phyloP scores from a whole-genome alignment of 2,888 invertebrate genomes.

The Amaurobius ferox region DNA sequence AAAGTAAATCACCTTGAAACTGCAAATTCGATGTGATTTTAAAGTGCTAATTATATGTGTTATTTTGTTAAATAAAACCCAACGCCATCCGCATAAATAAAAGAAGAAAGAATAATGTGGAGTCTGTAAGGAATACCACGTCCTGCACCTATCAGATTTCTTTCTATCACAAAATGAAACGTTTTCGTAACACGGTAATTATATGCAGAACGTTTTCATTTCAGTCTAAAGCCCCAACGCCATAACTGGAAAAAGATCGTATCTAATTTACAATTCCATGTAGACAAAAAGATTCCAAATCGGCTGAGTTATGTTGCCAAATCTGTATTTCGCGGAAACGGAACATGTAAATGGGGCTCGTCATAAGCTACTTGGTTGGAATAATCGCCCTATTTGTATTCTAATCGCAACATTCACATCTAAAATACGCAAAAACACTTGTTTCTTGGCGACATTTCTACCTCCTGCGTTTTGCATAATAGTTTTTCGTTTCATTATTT shows the following conservation, averaged over 20 bases:
- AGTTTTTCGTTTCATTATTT: background rate
- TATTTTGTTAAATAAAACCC: too few relatives aligned
- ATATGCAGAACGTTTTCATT: background rate
- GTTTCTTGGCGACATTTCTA: constrained; percentile 42
- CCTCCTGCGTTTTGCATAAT: constrained; percentile 40
- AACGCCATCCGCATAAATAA: too few relatives aligned
- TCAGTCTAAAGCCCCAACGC: background rate
- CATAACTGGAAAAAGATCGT: background rate
- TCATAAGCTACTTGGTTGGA: background rate
- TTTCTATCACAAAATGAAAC: too few relatives aligned
- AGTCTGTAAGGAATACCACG: too few relatives aligned
- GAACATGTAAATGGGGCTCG: constrained; percentile 1
- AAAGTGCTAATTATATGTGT: too few relatives aligned
- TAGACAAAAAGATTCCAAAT: background rate
- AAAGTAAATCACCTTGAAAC: too few relatives aligned
- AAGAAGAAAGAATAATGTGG: too few relatives aligned
- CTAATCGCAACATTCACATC: background rate
- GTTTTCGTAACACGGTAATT: too few relatives aligned
- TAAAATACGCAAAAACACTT: constrained; percentile 45
- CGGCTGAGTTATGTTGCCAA: background rate
- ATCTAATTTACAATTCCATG: background rate
- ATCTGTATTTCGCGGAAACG: background rate
- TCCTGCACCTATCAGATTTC: too few relatives aligned
- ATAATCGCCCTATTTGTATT: constrained; percentile 37
- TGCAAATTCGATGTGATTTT: too few relatives aligned